Base-by-base conservation (phyloP, 1,140 invertebrate genomes). In the Panagrolaimus sp. region DNA sequence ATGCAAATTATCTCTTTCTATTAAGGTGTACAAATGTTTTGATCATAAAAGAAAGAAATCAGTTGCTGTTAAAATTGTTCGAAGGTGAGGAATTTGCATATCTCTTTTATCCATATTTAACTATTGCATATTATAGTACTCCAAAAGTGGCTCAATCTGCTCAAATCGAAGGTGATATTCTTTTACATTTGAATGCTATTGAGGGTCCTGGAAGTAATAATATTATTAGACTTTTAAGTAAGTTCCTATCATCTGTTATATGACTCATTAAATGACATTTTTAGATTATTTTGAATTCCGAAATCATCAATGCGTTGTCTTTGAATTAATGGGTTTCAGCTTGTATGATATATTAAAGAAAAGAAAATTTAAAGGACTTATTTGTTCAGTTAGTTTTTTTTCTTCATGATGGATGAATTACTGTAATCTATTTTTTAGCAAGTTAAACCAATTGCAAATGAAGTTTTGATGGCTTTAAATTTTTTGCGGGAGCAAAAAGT, bases 301-400 rank as follows among this genome's bases (percentile, higher is more conserved):
- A 8, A n/a, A n/a, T 12, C 52, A 58, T 24, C 52, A 28, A 28
- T 58, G 52, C 17, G 28, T 58, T 0, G n/a, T 17, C 1, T 58
- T 58, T 26, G 52, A 58, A 28, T 21, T 58, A 12, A 26, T 58
- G 52, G 52, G 52, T 21, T 28, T 28, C 1, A 58, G 52, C 21
- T 58, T 58, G 52, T 58, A 58, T 26, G 52, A 58, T 58, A 28
- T 28, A 21, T 26, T 58, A n/a, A 58, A 58, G 17, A 58, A 58
- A 28, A 14, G 52, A 21, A 58, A 58, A 28, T 58, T 58, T 21
- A 58, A 58, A 28, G 52, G 52, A 5, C 28, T 58, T 17, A 12
- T 21, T 2, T 28, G 21, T 58, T 58, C 52, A 28, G 52, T 58
- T n/a, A n/a, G 52, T 0, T 0, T 24, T 58, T 8, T 6, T 58